Percentiles rank a stretch among this genome's conserved stretches.
Conservation (phyloP, 2,113 vertebrate genomes). For the Fulmarus glacialis region DNA sequence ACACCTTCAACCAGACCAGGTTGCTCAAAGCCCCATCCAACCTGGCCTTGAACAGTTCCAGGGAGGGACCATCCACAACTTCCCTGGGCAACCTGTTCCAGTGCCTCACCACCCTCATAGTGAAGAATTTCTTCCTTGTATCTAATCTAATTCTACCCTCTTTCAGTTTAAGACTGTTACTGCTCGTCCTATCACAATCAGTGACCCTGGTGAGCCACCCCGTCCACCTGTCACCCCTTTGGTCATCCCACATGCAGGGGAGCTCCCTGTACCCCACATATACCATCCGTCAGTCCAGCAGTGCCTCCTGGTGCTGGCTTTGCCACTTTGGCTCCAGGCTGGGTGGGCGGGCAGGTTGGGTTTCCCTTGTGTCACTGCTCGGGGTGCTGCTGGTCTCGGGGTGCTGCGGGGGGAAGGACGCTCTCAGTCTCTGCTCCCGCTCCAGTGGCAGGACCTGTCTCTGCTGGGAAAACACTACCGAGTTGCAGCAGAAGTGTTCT, state of each 20-base stretch:
- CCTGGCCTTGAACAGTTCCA: too few species aligned
- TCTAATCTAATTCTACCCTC: not conserved
- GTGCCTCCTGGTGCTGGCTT: too few species aligned
- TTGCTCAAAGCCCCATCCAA: too few species aligned
- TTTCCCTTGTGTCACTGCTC: not conserved
- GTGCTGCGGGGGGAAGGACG: not conserved
- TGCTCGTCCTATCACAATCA: accelerated
- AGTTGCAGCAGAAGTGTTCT: not conserved
- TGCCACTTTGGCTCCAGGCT: not conserved
- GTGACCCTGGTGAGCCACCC: not conserved
- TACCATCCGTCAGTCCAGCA: not conserved
- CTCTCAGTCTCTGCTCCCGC: not conserved
- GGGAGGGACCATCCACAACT: too few species aligned
- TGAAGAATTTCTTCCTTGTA: too few species aligned
- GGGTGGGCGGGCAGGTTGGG: too few species aligned
- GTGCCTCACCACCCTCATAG: too few species aligned
- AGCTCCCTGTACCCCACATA: not conserved
- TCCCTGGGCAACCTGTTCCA: too few species aligned
- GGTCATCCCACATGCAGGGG: not conserved
- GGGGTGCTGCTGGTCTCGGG: not conserved
- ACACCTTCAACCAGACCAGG: too few species aligned
- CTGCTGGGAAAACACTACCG: not conserved
- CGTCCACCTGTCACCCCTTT: not conserved
- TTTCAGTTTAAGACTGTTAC: not conserved
- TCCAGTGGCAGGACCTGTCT: not conserved